A percentile compares a stretch with the other conserved stretches of the same genome.
Conservation (phyloP, 2,888 invertebrate species). For the Heliconius charithonia region DNA sequence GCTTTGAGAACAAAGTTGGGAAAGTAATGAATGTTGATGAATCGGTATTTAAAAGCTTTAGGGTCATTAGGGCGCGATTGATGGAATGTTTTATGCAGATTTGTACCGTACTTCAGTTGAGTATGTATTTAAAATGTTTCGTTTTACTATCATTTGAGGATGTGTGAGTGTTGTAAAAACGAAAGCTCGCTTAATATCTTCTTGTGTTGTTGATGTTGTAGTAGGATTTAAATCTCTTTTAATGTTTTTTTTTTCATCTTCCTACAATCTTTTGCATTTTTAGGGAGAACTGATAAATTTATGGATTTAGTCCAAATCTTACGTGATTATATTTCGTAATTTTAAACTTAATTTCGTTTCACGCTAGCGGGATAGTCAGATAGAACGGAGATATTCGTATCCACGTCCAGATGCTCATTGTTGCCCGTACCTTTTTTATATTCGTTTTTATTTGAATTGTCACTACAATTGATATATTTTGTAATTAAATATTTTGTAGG, state of each 20-base stretch:
- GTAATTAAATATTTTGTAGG: too few species aligned
- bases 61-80: constrained; percentile 43
- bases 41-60: constrained; percentile 46
- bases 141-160: constrained; percentile 3
- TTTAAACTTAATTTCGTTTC: too few species aligned
- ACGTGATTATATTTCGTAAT: too few species aligned
- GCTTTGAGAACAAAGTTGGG: constrained; percentile 48
- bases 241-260: background rate
- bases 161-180: background rate
- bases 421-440: background rate
- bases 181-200: background rate
- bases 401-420: background rate
- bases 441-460: background rate
- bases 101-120: constrained; percentile 5
- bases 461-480: too few species aligned
- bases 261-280: background rate
- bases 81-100: constrained; percentile 32
- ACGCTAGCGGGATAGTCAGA: too few species aligned
- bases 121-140: constrained; percentile 14
- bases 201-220: background rate
- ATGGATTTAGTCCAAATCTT: background rate
- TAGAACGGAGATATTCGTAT: too few species aligned
- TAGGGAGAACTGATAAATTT: background rate
- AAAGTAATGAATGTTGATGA: constrained; percentile 48
- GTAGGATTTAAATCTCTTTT: background rate